Percentiles rank a stretch among this genome's conserved stretches.
Conservation (phyloP, 53 echinoderm and acorn worm genomes). For the Echinometra lucunter region DNA sequence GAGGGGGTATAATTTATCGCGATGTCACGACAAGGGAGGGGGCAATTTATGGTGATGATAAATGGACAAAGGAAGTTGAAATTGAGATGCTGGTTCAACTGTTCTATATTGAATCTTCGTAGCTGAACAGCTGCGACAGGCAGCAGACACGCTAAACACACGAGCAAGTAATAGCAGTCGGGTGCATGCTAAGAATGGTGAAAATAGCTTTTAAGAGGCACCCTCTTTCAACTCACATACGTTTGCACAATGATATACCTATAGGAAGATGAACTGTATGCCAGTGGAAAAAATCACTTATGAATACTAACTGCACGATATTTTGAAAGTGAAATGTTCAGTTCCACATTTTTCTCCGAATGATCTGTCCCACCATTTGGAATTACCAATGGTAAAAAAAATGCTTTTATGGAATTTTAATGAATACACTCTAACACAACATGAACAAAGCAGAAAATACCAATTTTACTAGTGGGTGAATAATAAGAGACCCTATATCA, state of each 20-base stretch:
- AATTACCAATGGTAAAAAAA: too few relatives aligned
- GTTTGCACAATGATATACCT: too few relatives aligned
- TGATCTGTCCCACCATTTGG: too few relatives aligned
- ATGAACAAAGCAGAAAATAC: too few relatives aligned
- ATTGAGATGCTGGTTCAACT: constrained; percentile 3
- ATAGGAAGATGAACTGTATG: neutral
- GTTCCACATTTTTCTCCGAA: too few relatives aligned
- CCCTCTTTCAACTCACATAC: neutral
- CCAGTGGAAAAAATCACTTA: neutral
- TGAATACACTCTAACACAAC: too few relatives aligned
- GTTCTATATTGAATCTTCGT: constrained; percentile 16
- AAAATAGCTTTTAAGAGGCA: neutral
- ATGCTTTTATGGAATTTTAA: too few relatives aligned
- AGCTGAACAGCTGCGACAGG: neutral
- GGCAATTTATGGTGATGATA: constrained; percentile 18
- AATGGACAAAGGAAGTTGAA: constrained; percentile 5
- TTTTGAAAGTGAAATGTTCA: too few relatives aligned
- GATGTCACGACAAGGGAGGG: neutral
- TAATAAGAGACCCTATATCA: neutral
- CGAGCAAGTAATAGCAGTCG: neutral
- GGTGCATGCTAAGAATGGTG: too few relatives aligned
- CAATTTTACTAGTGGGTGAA: neutral
- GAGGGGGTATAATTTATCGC: constrained; percentile 26
- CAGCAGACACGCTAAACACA: neutral
- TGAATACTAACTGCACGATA: too few relatives aligned